Evolutionary conservation across 2,113 vertebrate species (phyloP).

Genomic region (Pterocles orientalis): DNA sequence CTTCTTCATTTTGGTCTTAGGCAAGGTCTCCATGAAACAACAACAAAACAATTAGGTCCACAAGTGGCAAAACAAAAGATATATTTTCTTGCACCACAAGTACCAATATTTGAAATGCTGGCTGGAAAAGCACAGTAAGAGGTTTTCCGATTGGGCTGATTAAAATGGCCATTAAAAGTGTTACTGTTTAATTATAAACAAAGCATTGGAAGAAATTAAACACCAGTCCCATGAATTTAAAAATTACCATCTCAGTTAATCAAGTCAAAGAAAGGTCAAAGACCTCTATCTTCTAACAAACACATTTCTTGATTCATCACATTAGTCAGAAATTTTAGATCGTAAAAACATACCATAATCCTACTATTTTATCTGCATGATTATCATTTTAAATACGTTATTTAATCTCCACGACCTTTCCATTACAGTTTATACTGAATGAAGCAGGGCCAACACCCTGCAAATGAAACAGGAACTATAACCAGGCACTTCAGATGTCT

Average conservation of each 20-base stretch:
- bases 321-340: slow-evolving; percentile 68
- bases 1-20: neutral
- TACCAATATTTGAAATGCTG: neutral
- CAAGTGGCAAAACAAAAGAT: neutral
- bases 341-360: slow-evolving; percentile 53
- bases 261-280: slow-evolving; percentile 86
- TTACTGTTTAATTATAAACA: slow-evolving; percentile 71
- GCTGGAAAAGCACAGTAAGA: neutral
- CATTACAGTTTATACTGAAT: slow-evolving; percentile 2
- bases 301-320: slow-evolving; percentile 38
- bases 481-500: neutral
- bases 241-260: slow-evolving; percentile 88
- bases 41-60: neutral
- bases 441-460: neutral
- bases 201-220: slow-evolving; percentile 56
- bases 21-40: neutral
- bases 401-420: slow-evolving; percentile 62
- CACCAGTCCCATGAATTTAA: slow-evolving; percentile 63
- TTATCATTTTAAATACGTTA: slow-evolving; percentile 55
- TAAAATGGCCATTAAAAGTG: slow-evolving; percentile 35
- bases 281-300: slow-evolving; percentile 86
- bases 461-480: slow-evolving; percentile 4
- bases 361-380: neutral
- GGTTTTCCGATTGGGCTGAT: slow-evolving; percentile 8
- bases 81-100: neutral